Evolutionary conservation across 1,140 invertebrate species (phyloP).

Genomic region (Diachasma alloeum): DNA sequence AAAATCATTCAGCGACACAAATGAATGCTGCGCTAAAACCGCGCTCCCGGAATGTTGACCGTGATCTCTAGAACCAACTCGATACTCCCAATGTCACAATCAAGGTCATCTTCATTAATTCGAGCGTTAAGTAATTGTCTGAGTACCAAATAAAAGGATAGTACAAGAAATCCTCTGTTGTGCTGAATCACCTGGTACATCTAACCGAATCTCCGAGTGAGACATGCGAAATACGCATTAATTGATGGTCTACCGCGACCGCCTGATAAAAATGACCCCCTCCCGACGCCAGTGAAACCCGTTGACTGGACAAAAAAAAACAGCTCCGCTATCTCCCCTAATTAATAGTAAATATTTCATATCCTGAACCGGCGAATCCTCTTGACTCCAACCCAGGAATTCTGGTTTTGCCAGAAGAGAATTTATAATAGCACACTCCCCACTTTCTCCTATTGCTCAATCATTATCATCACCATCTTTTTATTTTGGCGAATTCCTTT

Average conservation of each 20-base stretch:
- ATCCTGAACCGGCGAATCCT: not conserved
- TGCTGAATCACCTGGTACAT: no score
- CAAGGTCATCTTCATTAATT: not conserved
- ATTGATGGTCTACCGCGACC: no score
- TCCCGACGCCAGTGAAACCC: not conserved
- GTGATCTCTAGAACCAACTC: not conserved
- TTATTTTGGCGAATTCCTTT: not conserved
- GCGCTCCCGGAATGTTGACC: not conserved
- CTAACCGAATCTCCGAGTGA: no score
- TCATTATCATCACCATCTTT: not conserved
- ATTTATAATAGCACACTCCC: conserved; percentile 2
- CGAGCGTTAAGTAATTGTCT: not conserved
- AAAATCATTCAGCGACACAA: no score
- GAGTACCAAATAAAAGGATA: not conserved
- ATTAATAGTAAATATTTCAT: not conserved
- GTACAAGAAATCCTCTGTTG: not conserved
- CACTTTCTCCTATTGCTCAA: not conserved
- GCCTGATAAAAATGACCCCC: no score
- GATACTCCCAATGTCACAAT: not conserved
- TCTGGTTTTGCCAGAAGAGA: not conserved
- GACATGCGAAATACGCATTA: no score
- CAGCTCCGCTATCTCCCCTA: not conserved
- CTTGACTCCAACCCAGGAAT: not conserved
- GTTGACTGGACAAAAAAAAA: no score
- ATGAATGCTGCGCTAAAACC: not conserved